A percentile compares a stretch with the other conserved stretches of the same genome.
These are phyloP conservation scores for Micrasema minimum DNA, from an alignment of 1,140 invertebrate genomes.

Conservation along the genomic window DNA sequence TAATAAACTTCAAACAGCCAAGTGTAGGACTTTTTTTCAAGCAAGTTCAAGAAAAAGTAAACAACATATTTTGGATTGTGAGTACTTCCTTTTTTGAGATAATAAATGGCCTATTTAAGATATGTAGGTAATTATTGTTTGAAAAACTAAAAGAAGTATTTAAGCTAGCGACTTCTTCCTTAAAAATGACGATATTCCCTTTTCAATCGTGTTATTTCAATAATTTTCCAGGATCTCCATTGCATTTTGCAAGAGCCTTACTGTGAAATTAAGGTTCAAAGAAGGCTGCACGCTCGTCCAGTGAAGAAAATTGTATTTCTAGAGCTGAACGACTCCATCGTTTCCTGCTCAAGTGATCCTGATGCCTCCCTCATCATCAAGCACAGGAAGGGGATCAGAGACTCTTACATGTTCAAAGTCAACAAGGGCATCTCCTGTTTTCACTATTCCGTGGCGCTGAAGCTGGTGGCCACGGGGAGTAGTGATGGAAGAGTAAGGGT, in stretches of 20 bases:
- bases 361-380: conserved; percentile 59
- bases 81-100: conserved; percentile 41
- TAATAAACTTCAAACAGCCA: conserved; percentile 61
- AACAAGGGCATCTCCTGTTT: conserved; percentile 61
- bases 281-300: conserved; percentile 57
- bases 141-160: too few species aligned
- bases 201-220: too few species aligned
- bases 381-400: conserved; percentile 56
- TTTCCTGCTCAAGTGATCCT: conserved; percentile 62
- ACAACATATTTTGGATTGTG: conserved; percentile 64
- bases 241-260: conserved; percentile 57
- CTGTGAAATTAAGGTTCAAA: conserved; percentile 56
- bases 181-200: too few species aligned
- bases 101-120: too few species aligned
- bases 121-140: too few species aligned
- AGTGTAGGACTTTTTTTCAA: conserved; percentile 58
- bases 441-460: conserved; percentile 56
- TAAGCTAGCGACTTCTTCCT: too few species aligned
- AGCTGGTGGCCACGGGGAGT: conserved; percentile 61
- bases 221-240: conserved; percentile 59
- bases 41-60: conserved; percentile 61
- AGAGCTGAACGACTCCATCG: conserved; percentile 56
- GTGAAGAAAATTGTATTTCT: conserved; percentile 59
- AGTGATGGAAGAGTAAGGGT: conserved; percentile 58
- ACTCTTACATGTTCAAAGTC: conserved; percentile 60